A percentile compares a stretch with the other conserved stretches of the same genome.
These are phyloP conservation scores for Pampus argenteus DNA, from an alignment of 2,797 vertebrate species.

Conservation along the genomic window DNA sequence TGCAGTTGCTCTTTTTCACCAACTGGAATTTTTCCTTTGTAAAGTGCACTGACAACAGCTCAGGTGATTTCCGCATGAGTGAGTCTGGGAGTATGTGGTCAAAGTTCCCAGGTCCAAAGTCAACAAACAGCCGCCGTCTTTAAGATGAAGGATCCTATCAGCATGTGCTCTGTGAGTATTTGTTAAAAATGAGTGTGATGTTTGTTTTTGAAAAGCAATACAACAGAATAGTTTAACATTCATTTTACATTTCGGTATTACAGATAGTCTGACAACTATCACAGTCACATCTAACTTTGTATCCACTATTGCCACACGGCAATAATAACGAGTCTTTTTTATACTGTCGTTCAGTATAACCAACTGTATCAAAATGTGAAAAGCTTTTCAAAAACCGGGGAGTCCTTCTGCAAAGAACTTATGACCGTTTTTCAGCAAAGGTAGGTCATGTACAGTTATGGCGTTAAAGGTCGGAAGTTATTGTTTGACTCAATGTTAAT, in stretches of 20 bases:
- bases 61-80: slow-evolving; percentile 83
- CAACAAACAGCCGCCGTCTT: slow-evolving; percentile 76
- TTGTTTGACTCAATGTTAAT: slow-evolving; percentile 48
- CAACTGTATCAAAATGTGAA: slow-evolving; percentile 91
- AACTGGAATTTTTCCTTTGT: slow-evolving; percentile 62
- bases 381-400: slow-evolving; percentile 89
- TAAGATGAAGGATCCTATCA: slow-evolving; percentile 90
- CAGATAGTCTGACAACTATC: neutral
- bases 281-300: neutral
- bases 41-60: slow-evolving; percentile 22
- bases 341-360: slow-evolving; percentile 86
- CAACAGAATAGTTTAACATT: neutral
- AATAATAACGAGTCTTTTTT: neutral
- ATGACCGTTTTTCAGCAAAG: slow-evolving; percentile 90
- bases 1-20: neutral
- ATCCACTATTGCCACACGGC: neutral
- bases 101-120: slow-evolving; percentile 81
- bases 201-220: slow-evolving; percentile 19
- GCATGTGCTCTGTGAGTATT: slow-evolving; percentile 89
- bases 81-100: slow-evolving; percentile 74
- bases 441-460: slow-evolving; percentile 62
- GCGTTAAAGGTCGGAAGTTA: slow-evolving; percentile 39
- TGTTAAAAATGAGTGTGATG: neutral
- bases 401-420: slow-evolving; percentile 91
- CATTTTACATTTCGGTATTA: neutral